phyloP scores from a whole-genome alignment of 2,888 invertebrate genomes.

The Silvanus unidentatus region DNA sequence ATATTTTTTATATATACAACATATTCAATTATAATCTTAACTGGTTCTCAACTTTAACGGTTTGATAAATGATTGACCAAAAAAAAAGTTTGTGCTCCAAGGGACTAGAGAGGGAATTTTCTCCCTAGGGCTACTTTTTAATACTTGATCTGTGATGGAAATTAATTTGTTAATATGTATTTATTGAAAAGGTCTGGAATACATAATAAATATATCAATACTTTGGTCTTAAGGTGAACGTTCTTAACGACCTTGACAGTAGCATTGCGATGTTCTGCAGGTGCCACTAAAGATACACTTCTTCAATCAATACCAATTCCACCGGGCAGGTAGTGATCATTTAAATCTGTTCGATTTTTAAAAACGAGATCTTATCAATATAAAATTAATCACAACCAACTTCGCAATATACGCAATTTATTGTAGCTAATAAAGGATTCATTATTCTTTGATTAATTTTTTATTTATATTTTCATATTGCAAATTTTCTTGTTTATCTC shows the following conservation, averaged over 20 bases:
- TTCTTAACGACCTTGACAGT: slow-evolving; percentile 43
- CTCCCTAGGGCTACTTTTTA: background rate
- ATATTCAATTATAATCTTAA: no score
- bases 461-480: background rate
- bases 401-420: no score
- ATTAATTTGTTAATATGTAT: background rate
- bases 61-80: no score
- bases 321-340: background rate
- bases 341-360: no score
- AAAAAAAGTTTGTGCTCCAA: slow-evolving; percentile 1
- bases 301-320: slow-evolving; percentile 1
- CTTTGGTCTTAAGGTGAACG: slow-evolving; percentile 39
- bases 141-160: background rate
- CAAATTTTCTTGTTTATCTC: background rate
- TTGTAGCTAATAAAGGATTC: background rate
- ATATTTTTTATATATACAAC: no score
- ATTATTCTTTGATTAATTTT: background rate
- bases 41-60: no score
- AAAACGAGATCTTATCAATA: no score
- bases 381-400: no score
- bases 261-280: slow-evolving; percentile 13
- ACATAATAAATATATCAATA: slow-evolving; percentile 23
- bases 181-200: no score
- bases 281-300: slow-evolving; percentile 4
- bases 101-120: background rate